Conservation (phyloP, 2,888 invertebrate species). For the Galerucella nymphaeae region DNA sequence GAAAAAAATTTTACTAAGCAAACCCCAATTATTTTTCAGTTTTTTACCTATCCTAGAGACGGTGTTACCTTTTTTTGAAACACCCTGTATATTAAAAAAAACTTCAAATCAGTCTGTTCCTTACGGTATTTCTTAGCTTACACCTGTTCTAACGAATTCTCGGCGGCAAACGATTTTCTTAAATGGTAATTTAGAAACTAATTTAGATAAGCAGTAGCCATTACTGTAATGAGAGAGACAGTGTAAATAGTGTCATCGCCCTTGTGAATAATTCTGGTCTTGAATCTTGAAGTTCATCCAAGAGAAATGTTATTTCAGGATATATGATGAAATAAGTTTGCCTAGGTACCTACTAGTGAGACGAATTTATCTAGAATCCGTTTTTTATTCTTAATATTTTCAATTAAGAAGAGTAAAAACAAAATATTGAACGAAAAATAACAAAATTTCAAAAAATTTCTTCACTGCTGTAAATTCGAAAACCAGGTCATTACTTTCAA, state of each 20-base stretch:
- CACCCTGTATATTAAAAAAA: not conserved
- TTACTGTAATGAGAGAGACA: slow-evolving; percentile 16
- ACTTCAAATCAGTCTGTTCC: not conserved
- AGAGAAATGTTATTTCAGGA: slow-evolving; percentile 19
- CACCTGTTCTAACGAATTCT: slow-evolving; percentile 7
- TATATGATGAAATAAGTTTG: slow-evolving; percentile 10
- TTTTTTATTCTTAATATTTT: too few relatives aligned
- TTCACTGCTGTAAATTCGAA: not conserved
- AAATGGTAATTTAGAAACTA: slow-evolving; percentile 18
- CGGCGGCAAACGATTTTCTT: not conserved
- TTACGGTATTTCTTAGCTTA: not conserved
- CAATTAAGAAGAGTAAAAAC: too few relatives aligned
- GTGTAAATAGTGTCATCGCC: slow-evolving; percentile 26
- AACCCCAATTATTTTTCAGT: too few relatives aligned
- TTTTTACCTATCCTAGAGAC: too few relatives aligned
- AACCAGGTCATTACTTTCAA: not conserved
- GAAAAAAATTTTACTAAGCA: too few relatives aligned
- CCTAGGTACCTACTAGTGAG: not conserved
- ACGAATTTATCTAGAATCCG: not conserved
- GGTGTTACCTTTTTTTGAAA: too few relatives aligned
- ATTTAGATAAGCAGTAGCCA: slow-evolving; percentile 22
- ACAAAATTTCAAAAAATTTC: too few relatives aligned
- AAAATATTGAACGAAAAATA: too few relatives aligned
- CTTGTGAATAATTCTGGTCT: slow-evolving; percentile 26
- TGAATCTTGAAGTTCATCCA: slow-evolving; percentile 22